Base-by-base conservation (phyloP, 2,888 invertebrate species). In the Smittia aterrima region DNA sequence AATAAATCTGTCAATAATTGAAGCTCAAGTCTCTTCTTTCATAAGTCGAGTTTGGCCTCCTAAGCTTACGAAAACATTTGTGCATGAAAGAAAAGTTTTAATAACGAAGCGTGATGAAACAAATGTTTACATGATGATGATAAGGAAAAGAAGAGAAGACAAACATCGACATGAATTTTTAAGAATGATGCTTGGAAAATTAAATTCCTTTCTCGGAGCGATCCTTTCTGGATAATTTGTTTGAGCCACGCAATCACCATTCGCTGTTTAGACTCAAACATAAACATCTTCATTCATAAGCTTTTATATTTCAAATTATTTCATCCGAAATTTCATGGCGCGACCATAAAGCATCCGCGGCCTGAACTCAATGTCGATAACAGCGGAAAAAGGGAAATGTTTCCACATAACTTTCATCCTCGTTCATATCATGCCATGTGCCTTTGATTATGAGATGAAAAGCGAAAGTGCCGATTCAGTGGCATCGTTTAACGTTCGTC, bases 281-380 rank as follows among this genome's bases (percentile, higher is more conserved):
- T 32, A 4, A 66, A 66, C 3, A 24, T 27, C 38, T 66, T 66
- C 25, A 66, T 66, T n/a, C 27, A 18, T 27, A 27, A 66, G 25
- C 24, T 18, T 40, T 66, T 25, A 38, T 66, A 66, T 66, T 66
- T 66, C 16, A 7, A 38, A 66, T 66, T 66, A 66, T 66, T 66
- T 66, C 27, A 66, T 66, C 66, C 24, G 25, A 66, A n/a, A 38
- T 66, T 66, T 38, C 25, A 66, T 25, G 66, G 66, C 16, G 47
- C n/a, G 47, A 16, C 16, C n/a, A 16, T 47, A 47, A 47, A 47
- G n/a, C 47, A 47, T n/a, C 47, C 32, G 3, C 47, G 47, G 47
- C n/a, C 47, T 47, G 47, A 11, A 11, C 13, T 47, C 13, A 9
- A 9, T 9, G n/a, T 32, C 9, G 32, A 32, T 32, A 32, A 32